Evolutionary conservation across 2,888 invertebrate genomes (phyloP).

Genomic region (Rhingia campestris): DNA sequence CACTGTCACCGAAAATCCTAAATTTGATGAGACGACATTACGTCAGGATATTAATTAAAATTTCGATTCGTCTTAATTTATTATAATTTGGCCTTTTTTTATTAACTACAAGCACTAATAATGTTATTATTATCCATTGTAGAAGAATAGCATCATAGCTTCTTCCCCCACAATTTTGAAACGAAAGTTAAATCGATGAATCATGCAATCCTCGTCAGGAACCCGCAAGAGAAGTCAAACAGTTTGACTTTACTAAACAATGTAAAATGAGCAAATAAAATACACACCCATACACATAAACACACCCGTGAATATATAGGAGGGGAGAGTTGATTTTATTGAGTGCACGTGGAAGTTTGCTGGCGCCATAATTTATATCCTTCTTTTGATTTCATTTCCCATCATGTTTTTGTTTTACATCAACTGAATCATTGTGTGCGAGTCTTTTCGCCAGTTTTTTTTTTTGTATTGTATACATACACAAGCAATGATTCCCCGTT

Average conservation of each 20-base stretch:
- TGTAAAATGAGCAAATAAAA: slow-evolving; percentile 57
- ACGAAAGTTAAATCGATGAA: slow-evolving; percentile 58
- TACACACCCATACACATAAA: not conserved
- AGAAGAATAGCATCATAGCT: no score
- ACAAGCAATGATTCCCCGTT: not conserved
- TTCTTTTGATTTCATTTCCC: slow-evolving; percentile 19
- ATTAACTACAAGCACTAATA: not conserved
- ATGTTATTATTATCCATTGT: not conserved
- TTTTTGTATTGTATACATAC: not conserved
- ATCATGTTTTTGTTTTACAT: slow-evolving; percentile 2
- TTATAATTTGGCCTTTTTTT: slow-evolving; percentile 9
- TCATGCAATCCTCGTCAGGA: slow-evolving; percentile 54
- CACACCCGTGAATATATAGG: not conserved
- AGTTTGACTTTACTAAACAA: slow-evolving; percentile 56
- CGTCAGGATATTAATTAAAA: slow-evolving; percentile 51
- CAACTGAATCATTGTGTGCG: not conserved
- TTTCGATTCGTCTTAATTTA: slow-evolving; percentile 41
- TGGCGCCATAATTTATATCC: slow-evolving; percentile 61
- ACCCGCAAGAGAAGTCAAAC: slow-evolving; percentile 31
- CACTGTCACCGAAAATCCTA: slow-evolving; percentile 39
- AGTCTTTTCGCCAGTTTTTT: not conserved
- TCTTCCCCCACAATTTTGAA: slow-evolving; percentile 6
- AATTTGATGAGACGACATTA: slow-evolving; percentile 25
- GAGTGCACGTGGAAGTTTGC: slow-evolving; percentile 45
- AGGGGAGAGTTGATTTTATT: slow-evolving; percentile 28